Evolutionary conservation across 2,797 vertebrate genomes (phyloP).

Genomic region (Hemibagrus guttatus): DNA sequence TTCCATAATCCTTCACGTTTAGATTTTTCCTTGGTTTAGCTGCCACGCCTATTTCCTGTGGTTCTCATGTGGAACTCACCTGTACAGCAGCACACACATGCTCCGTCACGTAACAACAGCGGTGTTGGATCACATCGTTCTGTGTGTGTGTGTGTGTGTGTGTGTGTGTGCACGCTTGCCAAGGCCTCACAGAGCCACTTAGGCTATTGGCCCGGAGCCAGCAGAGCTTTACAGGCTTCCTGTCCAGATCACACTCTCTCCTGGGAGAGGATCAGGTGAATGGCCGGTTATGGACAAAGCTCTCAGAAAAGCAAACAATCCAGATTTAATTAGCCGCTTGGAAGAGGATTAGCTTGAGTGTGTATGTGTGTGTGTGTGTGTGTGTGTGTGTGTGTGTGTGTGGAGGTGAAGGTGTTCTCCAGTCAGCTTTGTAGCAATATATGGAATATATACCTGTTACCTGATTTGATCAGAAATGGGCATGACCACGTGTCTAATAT

Average conservation of each 20-base stretch:
- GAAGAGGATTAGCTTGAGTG: constrained; percentile 73
- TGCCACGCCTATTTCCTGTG: not conserved
- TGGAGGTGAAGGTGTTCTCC: not conserved
- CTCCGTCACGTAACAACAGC: not conserved
- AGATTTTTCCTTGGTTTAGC: not conserved
- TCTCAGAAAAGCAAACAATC: constrained; percentile 78
- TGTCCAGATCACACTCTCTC: constrained; percentile 43
- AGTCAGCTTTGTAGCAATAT: not conserved
- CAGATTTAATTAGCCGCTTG: constrained; percentile 80
- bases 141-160: constrained; percentile 27
- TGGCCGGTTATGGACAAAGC: constrained; percentile 74
- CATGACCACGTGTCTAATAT: not conserved
- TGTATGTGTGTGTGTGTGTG: constrained; percentile 27
- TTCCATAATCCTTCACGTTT: too few species aligned
- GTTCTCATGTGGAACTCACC: not conserved
- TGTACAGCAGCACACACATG: not conserved
- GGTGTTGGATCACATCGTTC: not conserved
- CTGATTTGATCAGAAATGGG: not conserved
- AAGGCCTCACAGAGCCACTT: constrained; percentile 47
- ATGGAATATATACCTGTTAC: not conserved
- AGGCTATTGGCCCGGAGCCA: constrained; percentile 42
- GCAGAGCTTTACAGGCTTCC: constrained; percentile 44
- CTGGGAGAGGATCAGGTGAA: constrained; percentile 70
- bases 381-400: not conserved
- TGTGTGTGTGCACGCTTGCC: not conserved